phyloP scores from a whole-genome alignment of 2,888 invertebrate species.

The Macrosoma leucophasiata region DNA sequence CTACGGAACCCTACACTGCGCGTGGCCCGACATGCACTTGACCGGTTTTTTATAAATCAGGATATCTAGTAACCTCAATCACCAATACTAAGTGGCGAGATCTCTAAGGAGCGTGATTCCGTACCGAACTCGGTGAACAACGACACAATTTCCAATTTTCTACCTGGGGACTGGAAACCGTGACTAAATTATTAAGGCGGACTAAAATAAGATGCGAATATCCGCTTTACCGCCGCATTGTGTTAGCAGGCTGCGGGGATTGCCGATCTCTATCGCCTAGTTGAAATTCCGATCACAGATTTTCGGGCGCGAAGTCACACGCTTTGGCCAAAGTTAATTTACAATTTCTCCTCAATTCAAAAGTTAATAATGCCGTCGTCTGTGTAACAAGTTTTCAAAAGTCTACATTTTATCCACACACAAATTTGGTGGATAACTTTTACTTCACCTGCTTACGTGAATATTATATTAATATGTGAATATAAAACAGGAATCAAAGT shows the following conservation, averaged over 20 bases:
- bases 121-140: constrained; percentile 48
- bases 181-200: constrained; percentile 68
- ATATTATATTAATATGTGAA: too few species aligned
- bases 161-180: constrained; percentile 61
- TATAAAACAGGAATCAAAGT: too few species aligned
- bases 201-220: constrained; percentile 65
- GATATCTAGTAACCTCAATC: too few species aligned
- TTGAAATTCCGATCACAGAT: constrained; percentile 64
- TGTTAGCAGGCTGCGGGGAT: constrained; percentile 58
- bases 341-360: constrained; percentile 46
- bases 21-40: too few species aligned
- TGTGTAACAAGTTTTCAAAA: too few species aligned
- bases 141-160: constrained; percentile 72
- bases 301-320: constrained; percentile 54
- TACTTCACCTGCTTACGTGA: too few species aligned
- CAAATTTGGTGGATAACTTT: too few species aligned
- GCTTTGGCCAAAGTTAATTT: constrained; percentile 61
- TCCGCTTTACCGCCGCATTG: constrained; percentile 59
- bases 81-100: too few species aligned
- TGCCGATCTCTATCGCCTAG: constrained; percentile 64
- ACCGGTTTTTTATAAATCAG: too few species aligned
- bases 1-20: too few species aligned
- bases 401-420: too few species aligned
- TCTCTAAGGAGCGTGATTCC: constrained; percentile 55
- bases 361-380: too few species aligned